These are phyloP conservation scores for Drosophila willistoni DNA, from an alignment of 1,140 invertebrate species.

Conservation along the genomic window DNA sequence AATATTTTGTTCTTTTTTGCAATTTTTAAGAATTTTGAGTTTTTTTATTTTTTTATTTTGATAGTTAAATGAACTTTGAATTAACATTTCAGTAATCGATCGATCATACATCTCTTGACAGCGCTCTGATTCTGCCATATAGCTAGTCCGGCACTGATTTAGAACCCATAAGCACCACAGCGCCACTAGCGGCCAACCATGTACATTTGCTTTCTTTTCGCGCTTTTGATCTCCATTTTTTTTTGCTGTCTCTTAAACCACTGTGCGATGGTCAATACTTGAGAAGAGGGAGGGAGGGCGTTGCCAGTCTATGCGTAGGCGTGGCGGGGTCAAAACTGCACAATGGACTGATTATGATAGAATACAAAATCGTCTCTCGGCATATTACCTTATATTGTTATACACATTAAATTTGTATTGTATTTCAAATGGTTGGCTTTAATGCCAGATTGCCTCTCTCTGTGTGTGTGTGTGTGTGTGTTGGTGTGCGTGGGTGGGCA, in stretches of 20 bases:
- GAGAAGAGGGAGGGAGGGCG: neutral
- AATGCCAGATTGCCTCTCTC: conserved; percentile 1
- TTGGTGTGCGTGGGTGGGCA: conserved; percentile 21
- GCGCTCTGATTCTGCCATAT: too few species aligned
- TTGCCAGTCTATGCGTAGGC: conserved; percentile 4
- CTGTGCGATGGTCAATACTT: neutral
- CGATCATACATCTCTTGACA: too few species aligned
- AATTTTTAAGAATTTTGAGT: too few species aligned
- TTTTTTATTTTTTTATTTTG: too few species aligned
- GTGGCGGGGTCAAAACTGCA: conserved; percentile 18
- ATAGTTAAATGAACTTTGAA: too few species aligned
- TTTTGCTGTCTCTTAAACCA: neutral
- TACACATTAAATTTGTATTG: conserved; percentile 22
- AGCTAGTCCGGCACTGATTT: too few species aligned
- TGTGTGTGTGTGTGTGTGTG: conserved; percentile 23
- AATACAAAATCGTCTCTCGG: neutral
- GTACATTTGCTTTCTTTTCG: too few species aligned
- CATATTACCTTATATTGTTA: conserved; percentile 18
- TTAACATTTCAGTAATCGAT: too few species aligned
- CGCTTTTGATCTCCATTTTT: neutral
- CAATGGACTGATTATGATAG: conserved; percentile 18
- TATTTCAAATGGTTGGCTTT: conserved; percentile 13
- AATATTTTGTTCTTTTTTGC: too few species aligned
- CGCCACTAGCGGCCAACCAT: too few species aligned
- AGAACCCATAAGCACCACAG: too few species aligned